Evolutionary conservation across 2,888 invertebrate genomes (phyloP).

Genomic region (Lochmaea crataegi): DNA sequence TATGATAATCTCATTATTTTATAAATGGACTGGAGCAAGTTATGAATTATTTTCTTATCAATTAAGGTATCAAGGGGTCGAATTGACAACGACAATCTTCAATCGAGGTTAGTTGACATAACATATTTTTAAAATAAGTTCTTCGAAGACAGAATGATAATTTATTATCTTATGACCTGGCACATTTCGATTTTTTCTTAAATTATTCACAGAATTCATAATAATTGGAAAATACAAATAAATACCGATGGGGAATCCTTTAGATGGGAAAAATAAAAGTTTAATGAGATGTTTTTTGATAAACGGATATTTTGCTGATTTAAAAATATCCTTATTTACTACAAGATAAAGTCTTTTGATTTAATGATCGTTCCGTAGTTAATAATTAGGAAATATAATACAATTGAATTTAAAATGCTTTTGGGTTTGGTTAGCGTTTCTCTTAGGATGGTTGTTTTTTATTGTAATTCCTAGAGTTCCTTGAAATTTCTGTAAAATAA

Average conservation of each 20-base stretch:
- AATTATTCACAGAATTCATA: neutral
- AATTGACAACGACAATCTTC: slow-evolving; percentile 6
- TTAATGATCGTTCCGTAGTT: too few species aligned
- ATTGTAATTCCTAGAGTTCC: too few species aligned
- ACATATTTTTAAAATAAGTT: slow-evolving; percentile 14
- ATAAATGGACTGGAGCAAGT: neutral
- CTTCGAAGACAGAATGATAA: slow-evolving; percentile 3
- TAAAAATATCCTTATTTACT: too few species aligned
- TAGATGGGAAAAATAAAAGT: neutral
- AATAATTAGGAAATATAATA: too few species aligned
- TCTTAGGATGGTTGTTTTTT: too few species aligned
- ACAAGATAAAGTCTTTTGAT: too few species aligned
- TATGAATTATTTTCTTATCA: neutral
- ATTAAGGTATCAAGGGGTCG: slow-evolving; percentile 14
- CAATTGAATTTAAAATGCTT: too few species aligned
- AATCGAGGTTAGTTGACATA: slow-evolving; percentile 27
- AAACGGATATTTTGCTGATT: too few species aligned
- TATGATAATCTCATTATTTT: neutral
- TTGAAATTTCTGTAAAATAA: too few species aligned
- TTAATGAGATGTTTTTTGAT: neutral
- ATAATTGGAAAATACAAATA: neutral
- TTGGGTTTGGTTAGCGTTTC: too few species aligned
- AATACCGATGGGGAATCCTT: neutral
- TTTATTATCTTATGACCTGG: slow-evolving; percentile 13
- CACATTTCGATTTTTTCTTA: neutral